Evolutionary conservation across 1,140 invertebrate genomes (phyloP).

Genomic region (Bradynema listronoti): DNA sequence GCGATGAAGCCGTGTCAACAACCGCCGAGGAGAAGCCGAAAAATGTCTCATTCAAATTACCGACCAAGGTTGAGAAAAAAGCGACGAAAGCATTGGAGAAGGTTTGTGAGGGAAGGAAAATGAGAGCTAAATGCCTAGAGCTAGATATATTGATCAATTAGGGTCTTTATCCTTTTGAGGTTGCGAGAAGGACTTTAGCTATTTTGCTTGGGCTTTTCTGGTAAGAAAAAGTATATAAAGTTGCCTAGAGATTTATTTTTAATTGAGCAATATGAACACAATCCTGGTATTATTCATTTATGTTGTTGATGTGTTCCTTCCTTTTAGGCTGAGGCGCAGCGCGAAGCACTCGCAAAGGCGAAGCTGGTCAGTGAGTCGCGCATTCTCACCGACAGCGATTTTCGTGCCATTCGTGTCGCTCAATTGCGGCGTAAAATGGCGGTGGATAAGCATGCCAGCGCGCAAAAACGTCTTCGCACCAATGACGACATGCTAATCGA

Average conservation of each 20-base stretch:
- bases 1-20: conserved; percentile 56
- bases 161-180: too few species aligned
- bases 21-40: conserved; percentile 48
- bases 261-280: too few species aligned
- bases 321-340: conserved; percentile 7
- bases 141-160: too few species aligned
- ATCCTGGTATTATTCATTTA: not conserved
- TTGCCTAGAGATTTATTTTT: too few species aligned
- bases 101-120: too few species aligned
- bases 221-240: too few species aligned
- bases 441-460: conserved; percentile 21
- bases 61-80: too few species aligned
- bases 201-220: too few species aligned
- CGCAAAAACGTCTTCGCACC: conserved; percentile 24
- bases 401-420: conserved; percentile 60
- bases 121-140: too few species aligned
- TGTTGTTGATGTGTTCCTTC: not conserved
- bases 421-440: conserved; percentile 44
- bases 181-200: too few species aligned
- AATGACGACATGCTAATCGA: conserved; percentile 50
- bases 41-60: too few species aligned
- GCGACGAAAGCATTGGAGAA: too few species aligned
- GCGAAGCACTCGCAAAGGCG: conserved; percentile 64
- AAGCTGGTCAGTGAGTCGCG: conserved; percentile 69
- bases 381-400: conserved; percentile 89